A percentile compares a stretch with the other conserved stretches of the same genome.
phyloP scores from a whole-genome alignment of 2,888 invertebrate species.

The Pristionchus fissidentatus region DNA sequence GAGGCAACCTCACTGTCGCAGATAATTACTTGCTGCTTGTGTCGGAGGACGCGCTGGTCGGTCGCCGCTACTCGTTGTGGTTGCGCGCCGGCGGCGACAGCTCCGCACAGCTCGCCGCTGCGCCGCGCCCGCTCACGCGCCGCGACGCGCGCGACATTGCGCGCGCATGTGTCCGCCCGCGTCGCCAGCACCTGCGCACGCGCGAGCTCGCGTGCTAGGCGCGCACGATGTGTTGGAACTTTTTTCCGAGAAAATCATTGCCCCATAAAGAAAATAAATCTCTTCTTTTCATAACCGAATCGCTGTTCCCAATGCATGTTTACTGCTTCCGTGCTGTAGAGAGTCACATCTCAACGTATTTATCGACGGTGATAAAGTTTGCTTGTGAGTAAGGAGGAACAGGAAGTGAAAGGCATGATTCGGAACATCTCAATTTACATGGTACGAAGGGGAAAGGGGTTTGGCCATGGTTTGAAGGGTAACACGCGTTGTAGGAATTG shows the following conservation, averaged over 20 bases:
- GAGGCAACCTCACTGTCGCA: conserved; percentile 34
- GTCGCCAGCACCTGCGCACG: conserved; percentile 56
- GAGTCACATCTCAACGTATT: conserved; percentile 2
- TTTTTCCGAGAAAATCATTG: too few species aligned
- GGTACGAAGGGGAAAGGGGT: neutral
- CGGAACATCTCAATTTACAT: neutral
- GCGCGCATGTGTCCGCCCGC: conserved; percentile 61
- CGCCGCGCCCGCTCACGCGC: conserved; percentile 34
- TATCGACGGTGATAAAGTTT: neutral
- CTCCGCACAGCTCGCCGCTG: neutral
- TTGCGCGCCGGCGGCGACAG: conserved; percentile 47
- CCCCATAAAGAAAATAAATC: too few species aligned
- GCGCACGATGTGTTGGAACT: too few species aligned
- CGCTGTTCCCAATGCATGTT: too few species aligned
- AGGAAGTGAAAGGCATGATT: conserved; percentile 21
- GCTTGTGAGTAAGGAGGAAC: too few species aligned
- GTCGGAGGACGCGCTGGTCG: conserved; percentile 59
- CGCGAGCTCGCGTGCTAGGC: neutral
- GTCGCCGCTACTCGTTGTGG: conserved; percentile 62
- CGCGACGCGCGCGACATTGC: conserved; percentile 50
- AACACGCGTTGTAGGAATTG: conserved; percentile 1
- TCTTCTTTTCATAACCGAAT: neutral
- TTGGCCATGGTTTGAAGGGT: conserved; percentile 14
- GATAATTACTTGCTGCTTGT: conserved; percentile 26
- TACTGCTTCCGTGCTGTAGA: too few species aligned